Evolutionary conservation across 2,888 invertebrate species (phyloP).

Genomic region (Eupithecia dodoneata): DNA sequence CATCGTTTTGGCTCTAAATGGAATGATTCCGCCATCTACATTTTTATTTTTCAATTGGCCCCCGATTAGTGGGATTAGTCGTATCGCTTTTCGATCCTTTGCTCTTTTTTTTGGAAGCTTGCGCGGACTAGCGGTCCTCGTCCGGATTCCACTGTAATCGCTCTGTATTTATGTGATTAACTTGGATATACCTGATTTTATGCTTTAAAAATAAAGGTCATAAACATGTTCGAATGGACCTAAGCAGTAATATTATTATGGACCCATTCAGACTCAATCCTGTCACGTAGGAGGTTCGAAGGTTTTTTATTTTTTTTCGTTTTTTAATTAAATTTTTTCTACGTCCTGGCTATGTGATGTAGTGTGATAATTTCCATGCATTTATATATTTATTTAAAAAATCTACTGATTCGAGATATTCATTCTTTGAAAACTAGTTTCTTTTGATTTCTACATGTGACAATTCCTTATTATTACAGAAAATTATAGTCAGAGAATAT

Average conservation of each 20-base stretch:
- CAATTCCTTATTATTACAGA: too few relatives aligned
- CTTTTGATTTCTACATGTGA: too few relatives aligned
- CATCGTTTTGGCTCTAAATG: conserved; percentile 84
- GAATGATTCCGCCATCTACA: conserved; percentile 84
- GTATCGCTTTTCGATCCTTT: conserved; percentile 83
- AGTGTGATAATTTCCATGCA: neutral
- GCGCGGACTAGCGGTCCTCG: conserved; percentile 66
- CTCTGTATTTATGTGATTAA: conserved; percentile 19
- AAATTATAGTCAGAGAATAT: too few relatives aligned
- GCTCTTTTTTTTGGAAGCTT: conserved; percentile 77
- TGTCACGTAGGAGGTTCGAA: neutral
- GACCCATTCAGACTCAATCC: neutral
- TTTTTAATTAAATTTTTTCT: neutral
- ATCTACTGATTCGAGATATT: neutral
- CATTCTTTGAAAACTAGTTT: neutral
- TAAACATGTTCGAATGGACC: neutral
- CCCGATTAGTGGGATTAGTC: conserved; percentile 84
- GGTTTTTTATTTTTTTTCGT: neutral
- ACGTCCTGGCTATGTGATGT: neutral
- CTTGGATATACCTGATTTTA: conserved; percentile 7
- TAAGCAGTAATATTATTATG: neutral
- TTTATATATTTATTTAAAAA: neutral
- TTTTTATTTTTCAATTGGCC: conserved; percentile 85
- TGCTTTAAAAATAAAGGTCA: neutral
- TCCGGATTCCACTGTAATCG: conserved; percentile 32